Percentiles rank a stretch among this genome's conserved stretches.
Evolutionary conservation across 1,140 invertebrate genomes (phyloP).

Genomic region (Goniozus legneri): DNA sequence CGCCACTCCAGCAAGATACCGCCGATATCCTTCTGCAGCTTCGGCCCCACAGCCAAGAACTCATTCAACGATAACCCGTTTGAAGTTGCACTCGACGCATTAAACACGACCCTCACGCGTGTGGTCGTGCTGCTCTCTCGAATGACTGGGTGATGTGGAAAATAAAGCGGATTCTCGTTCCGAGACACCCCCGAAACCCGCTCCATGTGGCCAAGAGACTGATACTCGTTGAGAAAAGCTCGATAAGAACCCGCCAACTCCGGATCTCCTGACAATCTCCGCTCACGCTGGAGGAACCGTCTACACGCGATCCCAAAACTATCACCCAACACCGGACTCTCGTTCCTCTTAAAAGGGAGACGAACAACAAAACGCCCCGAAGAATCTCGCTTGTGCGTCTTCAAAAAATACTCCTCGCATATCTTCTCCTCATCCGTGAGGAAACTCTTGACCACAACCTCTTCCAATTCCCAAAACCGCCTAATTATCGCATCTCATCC

Average conservation of each 20-base stretch:
- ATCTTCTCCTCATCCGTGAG: not conserved
- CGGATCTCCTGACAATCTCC: not conserved
- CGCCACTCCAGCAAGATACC: constrained; percentile 13
- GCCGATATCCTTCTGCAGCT: constrained; percentile 30
- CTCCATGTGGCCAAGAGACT: constrained; percentile 23
- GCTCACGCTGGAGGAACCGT: not conserved
- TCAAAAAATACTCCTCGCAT: not conserved
- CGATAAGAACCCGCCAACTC: not conserved
- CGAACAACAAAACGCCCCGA: not conserved
- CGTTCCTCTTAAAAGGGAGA: not conserved
- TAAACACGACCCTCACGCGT: constrained; percentile 35
- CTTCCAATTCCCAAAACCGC: constrained; percentile 1
- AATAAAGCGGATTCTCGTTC: constrained; percentile 16
- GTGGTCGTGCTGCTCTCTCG: constrained; percentile 16
- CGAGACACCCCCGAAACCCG: not conserved
- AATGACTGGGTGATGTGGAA: constrained; percentile 29
- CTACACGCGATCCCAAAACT: not conserved
- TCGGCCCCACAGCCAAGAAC: constrained; percentile 30
- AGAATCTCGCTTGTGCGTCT: not conserved
- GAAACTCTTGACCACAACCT: not conserved
- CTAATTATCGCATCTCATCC: not conserved
- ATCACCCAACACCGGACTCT: not conserved
- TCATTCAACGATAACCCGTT: constrained; percentile 28
- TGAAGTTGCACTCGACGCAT: constrained; percentile 23
- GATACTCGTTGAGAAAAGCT: constrained; percentile 21